phyloP scores from a whole-genome alignment of 2,888 invertebrate genomes.

The Pheosia tremula region DNA sequence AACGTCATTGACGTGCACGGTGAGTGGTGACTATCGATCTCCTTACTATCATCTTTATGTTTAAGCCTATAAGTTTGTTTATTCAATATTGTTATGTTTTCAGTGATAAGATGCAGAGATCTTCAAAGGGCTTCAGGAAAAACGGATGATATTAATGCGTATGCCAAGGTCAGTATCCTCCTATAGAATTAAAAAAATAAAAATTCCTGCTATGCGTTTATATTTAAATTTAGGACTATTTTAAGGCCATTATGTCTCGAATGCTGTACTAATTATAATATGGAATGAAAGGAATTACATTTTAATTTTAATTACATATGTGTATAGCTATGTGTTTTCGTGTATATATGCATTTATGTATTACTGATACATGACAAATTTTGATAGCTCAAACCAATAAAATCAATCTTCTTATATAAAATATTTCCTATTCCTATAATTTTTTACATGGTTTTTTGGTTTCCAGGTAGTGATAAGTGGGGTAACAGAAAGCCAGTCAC shows the following conservation, averaged over 20 bases:
- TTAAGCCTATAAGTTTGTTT: background rate
- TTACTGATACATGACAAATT: too few relatives aligned
- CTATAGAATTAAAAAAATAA: background rate
- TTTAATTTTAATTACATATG: too few relatives aligned
- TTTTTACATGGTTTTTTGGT: background rate
- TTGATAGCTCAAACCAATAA: too few relatives aligned
- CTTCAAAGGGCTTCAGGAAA: slow-evolving; percentile 87
- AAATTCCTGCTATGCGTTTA: too few relatives aligned
- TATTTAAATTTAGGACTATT: too few relatives aligned
- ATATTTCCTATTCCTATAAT: too few relatives aligned
- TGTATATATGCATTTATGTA: too few relatives aligned
- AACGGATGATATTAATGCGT: slow-evolving; percentile 88
- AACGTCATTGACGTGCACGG: slow-evolving; percentile 88
- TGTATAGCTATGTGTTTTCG: too few relatives aligned
- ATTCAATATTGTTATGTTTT: slow-evolving; percentile 49
- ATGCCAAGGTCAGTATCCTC: slow-evolving; percentile 87
- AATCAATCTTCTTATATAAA: too few relatives aligned
- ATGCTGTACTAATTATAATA: too few relatives aligned
- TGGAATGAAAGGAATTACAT: too few relatives aligned
- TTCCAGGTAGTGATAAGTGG: slow-evolving; percentile 85
- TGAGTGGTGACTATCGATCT: slow-evolving; percentile 84
- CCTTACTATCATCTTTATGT: slow-evolving; percentile 21
- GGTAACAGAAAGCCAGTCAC: slow-evolving; percentile 65
- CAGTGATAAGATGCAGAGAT: slow-evolving; percentile 92
- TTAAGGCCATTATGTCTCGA: too few relatives aligned